phyloP scores from a whole-genome alignment of 2,888 invertebrate species.

The Amblyjoppa proteus region DNA sequence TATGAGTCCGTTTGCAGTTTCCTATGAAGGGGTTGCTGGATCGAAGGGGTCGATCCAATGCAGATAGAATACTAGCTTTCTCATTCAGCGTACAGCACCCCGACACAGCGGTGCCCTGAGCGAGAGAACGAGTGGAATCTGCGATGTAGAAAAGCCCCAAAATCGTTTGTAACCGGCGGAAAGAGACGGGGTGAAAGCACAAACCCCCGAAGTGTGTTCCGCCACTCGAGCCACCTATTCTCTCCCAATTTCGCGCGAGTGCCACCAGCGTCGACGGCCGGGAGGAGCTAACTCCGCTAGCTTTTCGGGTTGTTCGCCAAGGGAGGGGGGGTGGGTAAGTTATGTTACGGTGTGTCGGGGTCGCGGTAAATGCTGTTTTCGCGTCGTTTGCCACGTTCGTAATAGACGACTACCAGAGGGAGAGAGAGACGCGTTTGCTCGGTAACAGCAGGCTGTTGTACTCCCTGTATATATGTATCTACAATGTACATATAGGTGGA shows the following conservation, averaged over 20 bases:
- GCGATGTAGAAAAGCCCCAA: constrained; percentile 51
- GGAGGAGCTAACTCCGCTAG: constrained; percentile 32
- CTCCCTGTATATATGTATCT: background rate
- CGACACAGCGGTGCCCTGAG: background rate
- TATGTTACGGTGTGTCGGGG: constrained; percentile 73
- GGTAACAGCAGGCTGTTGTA: constrained; percentile 44
- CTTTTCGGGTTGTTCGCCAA: constrained; percentile 57
- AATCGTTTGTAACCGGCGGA: constrained; percentile 62
- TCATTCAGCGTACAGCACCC: background rate
- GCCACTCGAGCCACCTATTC: constrained; percentile 70
- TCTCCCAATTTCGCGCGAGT: constrained; percentile 69
- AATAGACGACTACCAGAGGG: constrained; percentile 66
- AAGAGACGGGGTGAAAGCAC: constrained; percentile 32
- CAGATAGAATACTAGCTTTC: background rate
- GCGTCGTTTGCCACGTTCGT: constrained; percentile 72
- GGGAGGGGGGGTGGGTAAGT: constrained; percentile 71
- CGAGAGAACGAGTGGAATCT: constrained; percentile 19
- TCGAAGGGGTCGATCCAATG: background rate
- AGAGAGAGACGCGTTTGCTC: constrained; percentile 42
- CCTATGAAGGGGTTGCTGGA: background rate
- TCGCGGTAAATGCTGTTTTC: constrained; percentile 72
- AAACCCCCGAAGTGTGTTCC: constrained; percentile 60
- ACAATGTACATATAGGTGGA: background rate
- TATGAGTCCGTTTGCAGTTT: background rate
- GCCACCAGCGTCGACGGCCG: constrained; percentile 48